Evolutionary conservation across 2,888 invertebrate species (phyloP).

Genomic region (Dorcus hopei): DNA sequence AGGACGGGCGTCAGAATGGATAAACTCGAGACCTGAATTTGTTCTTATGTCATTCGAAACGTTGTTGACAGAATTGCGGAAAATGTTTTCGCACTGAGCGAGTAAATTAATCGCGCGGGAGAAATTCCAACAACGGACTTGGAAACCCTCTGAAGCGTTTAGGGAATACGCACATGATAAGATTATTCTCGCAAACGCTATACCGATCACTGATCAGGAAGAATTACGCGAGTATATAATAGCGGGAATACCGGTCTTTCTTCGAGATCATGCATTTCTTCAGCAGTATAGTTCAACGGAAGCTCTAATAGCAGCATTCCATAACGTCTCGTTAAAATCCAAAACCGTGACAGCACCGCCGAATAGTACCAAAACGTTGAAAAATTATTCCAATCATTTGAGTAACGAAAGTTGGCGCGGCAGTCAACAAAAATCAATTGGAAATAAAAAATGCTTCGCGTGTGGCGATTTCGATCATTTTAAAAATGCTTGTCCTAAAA

Average conservation of each 20-base stretch:
- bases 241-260: background rate
- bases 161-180: background rate
- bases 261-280: background rate
- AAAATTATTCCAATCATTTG: background rate
- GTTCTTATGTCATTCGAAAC: too few relatives aligned
- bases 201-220: background rate
- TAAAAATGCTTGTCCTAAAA: background rate
- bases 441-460: slow-evolving; percentile 17
- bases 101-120: background rate
- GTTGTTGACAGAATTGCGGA: too few relatives aligned
- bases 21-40: too few relatives aligned
- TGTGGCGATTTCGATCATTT: slow-evolving; percentile 18
- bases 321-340: background rate
- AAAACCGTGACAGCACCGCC: too few relatives aligned
- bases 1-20: too few relatives aligned
- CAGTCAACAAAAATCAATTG: background rate
- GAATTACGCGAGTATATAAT: background rate
- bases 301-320: background rate
- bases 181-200: background rate
- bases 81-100: too few relatives aligned
- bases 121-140: background rate
- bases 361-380: background rate
- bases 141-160: background rate
- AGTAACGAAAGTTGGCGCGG: background rate
- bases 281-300: background rate